Evolutionary conservation across 2,888 invertebrate species (phyloP).

Genomic region (Rhodophaea formosa): DNA sequence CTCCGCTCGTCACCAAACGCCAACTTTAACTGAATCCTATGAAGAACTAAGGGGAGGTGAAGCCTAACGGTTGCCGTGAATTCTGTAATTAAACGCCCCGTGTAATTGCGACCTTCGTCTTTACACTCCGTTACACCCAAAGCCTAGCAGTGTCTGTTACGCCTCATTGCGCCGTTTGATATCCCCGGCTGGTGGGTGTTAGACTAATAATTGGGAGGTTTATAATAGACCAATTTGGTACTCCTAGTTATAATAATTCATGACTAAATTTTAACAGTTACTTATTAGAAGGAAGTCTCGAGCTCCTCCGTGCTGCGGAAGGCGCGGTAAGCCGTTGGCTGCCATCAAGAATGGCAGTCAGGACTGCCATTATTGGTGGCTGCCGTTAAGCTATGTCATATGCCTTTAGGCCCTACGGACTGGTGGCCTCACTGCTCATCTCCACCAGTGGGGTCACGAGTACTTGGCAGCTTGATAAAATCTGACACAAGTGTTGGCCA

Average conservation of each 20-base stretch:
- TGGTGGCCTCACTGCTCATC: no score
- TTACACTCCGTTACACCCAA: slow-evolving; percentile 57
- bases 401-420: no score
- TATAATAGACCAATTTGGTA: neutral
- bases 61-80: slow-evolving; percentile 73
- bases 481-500: no score
- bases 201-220: slow-evolving; percentile 9
- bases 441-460: no score
- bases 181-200: neutral
- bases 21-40: slow-evolving; percentile 59
- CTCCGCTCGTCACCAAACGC: neutral
- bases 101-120: slow-evolving; percentile 74
- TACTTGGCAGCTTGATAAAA: no score
- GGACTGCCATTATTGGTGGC: no score
- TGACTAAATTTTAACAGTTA: no score
- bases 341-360: no score
- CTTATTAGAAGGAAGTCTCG: no score
- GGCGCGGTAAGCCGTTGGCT: no score
- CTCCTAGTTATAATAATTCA: neutral
- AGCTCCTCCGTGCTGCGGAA: no score
- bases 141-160: slow-evolving; percentile 45
- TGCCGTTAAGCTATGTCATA: no score
- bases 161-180: slow-evolving; percentile 27
- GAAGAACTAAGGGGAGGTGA: slow-evolving; percentile 69
- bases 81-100: slow-evolving; percentile 78